Percentiles rank a stretch among this genome's conserved stretches.
phyloP scores from a whole-genome alignment of 2,888 invertebrate genomes.

The Magallana nippona region DNA sequence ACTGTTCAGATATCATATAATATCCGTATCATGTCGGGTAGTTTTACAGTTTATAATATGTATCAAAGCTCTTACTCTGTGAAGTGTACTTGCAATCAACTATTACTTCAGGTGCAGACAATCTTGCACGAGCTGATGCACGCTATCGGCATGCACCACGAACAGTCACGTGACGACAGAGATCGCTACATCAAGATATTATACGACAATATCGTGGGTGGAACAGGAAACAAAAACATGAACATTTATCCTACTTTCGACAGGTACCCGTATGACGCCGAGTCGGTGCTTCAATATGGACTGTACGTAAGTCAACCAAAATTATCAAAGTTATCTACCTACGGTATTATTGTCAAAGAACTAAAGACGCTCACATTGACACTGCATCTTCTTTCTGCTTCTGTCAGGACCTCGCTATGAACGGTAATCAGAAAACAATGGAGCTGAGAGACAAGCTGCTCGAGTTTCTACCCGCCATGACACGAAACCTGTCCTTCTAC shows the following conservation, averaged over 20 bases:
- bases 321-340: background rate
- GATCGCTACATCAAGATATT: slow-evolving; percentile 1
- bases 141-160: slow-evolving; percentile 22
- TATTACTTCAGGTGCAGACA: slow-evolving; percentile 2
- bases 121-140: slow-evolving; percentile 26
- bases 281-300: slow-evolving; percentile 16
- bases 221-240: slow-evolving; percentile 12
- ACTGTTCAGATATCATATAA: too few relatives aligned
- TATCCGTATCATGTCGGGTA: too few relatives aligned
- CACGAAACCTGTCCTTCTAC: slow-evolving; percentile 7
- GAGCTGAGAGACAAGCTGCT: background rate
- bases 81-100: background rate
- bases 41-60: too few relatives aligned
- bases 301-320: background rate
- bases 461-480: background rate
- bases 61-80: too few relatives aligned
- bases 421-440: slow-evolving; percentile 12
- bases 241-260: background rate
- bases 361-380: background rate
- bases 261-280: slow-evolving; percentile 20
- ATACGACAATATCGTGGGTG: slow-evolving; percentile 14
- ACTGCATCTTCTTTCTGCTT: background rate
- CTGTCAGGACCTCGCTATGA: background rate
- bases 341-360: too few relatives aligned
- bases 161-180: slow-evolving; percentile 27